These are phyloP conservation scores for Corynorhinus townsendii DNA, from an alignment of 2,113 vertebrate species.

Conservation along the genomic window DNA sequence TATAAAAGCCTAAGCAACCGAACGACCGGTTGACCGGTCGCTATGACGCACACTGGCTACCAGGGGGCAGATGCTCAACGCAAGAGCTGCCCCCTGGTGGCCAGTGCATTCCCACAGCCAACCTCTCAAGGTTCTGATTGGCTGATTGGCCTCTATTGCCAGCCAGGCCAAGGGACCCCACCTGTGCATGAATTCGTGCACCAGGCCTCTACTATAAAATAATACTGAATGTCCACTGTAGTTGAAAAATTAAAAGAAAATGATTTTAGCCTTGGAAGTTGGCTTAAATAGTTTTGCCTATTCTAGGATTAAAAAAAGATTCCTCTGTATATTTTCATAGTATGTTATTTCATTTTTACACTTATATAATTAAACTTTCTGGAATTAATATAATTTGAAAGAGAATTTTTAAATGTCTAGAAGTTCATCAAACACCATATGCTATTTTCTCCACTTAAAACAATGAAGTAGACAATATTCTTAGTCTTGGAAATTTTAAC, in stretches of 20 bases:
- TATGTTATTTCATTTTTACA: background rate
- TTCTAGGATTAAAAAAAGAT: background rate
- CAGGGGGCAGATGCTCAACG: no score
- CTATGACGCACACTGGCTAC: no score
- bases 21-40: rapidly evolving
- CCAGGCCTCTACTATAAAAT: background rate
- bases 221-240: background rate
- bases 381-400: background rate
- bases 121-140: no score
- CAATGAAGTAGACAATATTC: background rate
- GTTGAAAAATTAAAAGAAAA: background rate
- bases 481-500: background rate
- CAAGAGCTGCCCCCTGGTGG: no score
- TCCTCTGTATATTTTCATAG: conserved; percentile 13
- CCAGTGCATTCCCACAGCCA: no score
- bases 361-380: background rate
- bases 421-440: background rate
- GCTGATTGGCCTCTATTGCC: no score
- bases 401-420: background rate
- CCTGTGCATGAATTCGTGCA: no score
- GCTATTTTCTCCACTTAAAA: background rate
- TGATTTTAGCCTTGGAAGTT: conserved; percentile 2
- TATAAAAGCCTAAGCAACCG: no score
- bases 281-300: background rate
- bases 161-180: no score